These are phyloP conservation scores for Eutrigla gurnardus DNA, from an alignment of 2,797 vertebrate genomes.

Conservation along the genomic window DNA sequence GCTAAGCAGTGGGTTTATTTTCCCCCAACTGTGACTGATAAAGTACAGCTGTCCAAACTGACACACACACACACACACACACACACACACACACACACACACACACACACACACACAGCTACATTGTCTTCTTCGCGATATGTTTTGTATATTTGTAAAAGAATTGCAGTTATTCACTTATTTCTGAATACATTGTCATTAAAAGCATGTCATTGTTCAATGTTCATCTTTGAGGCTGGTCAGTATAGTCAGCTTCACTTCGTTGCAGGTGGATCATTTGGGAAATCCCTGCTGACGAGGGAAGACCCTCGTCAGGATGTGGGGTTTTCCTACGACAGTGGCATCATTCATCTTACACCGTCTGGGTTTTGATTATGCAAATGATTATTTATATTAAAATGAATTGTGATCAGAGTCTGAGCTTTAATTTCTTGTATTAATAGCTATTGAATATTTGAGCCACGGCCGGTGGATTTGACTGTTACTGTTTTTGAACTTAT, in stretches of 20 bases:
- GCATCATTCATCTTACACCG: conserved; percentile 11
- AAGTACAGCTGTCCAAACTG: conserved; percentile 82
- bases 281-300: conserved; percentile 21
- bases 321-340: conserved; percentile 42
- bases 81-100: conserved; percentile 29
- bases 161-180: neutral
- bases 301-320: conserved; percentile 5
- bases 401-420: neutral
- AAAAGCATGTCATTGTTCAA: neutral
- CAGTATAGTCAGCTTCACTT: no score
- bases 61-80: conserved; percentile 37
- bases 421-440: conserved; percentile 47
- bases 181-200: neutral
- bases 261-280: conserved; percentile 31
- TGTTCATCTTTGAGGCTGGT: neutral
- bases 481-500: neutral
- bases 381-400: no score
- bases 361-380: neutral
- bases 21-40: conserved; percentile 79
- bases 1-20: conserved; percentile 75
- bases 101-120: conserved; percentile 17
- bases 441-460: conserved; percentile 13
- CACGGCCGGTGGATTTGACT: neutral
- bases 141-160: conserved; percentile 36
- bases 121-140: conserved; percentile 16